Evolutionary conservation across 2,888 invertebrate genomes (phyloP).

Genomic region (Pimpla rufipes): DNA sequence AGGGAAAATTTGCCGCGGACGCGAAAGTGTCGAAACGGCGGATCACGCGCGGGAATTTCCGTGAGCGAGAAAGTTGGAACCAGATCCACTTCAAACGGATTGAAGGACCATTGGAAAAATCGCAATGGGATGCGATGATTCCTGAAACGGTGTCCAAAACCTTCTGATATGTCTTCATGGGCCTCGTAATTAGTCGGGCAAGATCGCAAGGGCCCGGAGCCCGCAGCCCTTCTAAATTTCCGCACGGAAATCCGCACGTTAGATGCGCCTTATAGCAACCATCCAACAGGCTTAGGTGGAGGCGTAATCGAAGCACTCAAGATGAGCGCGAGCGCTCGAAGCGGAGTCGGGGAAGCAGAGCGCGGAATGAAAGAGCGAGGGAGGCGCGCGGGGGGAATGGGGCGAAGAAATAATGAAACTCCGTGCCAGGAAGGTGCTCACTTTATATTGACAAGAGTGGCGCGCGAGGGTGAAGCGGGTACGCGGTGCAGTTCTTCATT

Average conservation of each 20-base stretch:
- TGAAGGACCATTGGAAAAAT: no score
- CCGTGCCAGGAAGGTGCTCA: conserved; percentile 79
- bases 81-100: no score
- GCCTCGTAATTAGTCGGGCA: no score
- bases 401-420: conserved; percentile 81
- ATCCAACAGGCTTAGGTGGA: conserved; percentile 14
- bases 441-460: conserved; percentile 80
- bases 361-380: conserved; percentile 45
- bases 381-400: conserved; percentile 67
- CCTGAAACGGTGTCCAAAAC: no score
- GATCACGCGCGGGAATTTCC: no score
- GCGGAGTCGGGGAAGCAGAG: not conserved
- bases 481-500: conserved; percentile 49
- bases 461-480: conserved; percentile 69
- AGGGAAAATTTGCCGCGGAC: not conserved
- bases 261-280: no score
- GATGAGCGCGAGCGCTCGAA: conserved; percentile 9
- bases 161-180: no score
- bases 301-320: conserved; percentile 53
- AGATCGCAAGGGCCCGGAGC: no score
- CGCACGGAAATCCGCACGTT: no score
- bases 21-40: not conserved
- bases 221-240: no score
- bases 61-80: no score
- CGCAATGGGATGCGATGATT: no score